phyloP scores from a whole-genome alignment of 23 tunicate genomes.

The Trididemnum clinides region DNA sequence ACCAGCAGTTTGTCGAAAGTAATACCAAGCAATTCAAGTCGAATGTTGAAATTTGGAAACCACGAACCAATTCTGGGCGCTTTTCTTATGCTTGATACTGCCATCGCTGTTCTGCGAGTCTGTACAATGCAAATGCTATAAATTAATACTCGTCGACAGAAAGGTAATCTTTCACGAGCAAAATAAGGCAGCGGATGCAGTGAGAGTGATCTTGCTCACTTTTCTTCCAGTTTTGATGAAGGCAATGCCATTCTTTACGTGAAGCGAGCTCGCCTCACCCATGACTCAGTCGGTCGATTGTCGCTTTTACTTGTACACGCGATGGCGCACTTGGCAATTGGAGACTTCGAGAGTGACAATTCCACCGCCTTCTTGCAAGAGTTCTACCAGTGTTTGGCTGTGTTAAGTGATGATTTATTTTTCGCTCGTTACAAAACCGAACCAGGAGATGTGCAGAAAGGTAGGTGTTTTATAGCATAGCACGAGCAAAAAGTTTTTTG shows the following conservation, averaged over 20 bases:
- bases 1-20: no score
- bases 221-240: conserved; percentile 70
- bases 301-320: conserved; percentile 81
- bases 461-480: background rate
- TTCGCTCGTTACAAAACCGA: conserved; percentile 74
- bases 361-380: conserved; percentile 59
- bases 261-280: conserved; percentile 61
- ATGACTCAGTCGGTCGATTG: conserved; percentile 82
- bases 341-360: conserved; percentile 53
- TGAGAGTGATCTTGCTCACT: no score
- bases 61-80: no score
- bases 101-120: no score
- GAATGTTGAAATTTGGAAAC: no score
- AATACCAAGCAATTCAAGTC: no score
- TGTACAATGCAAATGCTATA: no score
- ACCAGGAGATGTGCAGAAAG: conserved; percentile 8
- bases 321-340: conserved; percentile 71
- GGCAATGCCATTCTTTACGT: conserved; percentile 87
- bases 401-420: conserved; percentile 88
- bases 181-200: no score
- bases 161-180: no score
- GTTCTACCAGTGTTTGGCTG: conserved; percentile 86
- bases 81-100: no score
- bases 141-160: no score
- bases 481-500: no score